A percentile compares a stretch with the other conserved stretches of the same genome.
These are phyloP conservation scores for Malurus melanocephalus DNA, from an alignment of 2,113 vertebrate genomes.

Conservation along the genomic window DNA sequence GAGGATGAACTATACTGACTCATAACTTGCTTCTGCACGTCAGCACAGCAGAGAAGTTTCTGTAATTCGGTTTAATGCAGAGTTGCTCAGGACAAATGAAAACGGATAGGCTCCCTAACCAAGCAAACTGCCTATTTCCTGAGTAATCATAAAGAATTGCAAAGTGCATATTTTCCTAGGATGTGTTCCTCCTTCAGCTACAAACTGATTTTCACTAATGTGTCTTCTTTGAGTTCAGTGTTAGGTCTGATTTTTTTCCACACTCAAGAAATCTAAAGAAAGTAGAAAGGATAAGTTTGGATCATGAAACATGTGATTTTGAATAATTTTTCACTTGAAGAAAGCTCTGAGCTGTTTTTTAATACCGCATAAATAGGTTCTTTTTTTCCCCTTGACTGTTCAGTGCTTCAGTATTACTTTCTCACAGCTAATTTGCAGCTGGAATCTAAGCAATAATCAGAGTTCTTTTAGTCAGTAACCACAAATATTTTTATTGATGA, in stretches of 20 bases:
- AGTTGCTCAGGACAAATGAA: background rate
- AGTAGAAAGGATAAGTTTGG: background rate
- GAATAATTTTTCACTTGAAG: background rate
- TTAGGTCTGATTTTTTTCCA: background rate
- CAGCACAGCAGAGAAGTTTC: background rate
- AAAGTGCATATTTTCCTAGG: background rate
- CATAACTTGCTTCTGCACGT: background rate
- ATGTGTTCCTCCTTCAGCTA: background rate
- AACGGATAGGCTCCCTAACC: background rate
- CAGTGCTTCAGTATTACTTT: background rate
- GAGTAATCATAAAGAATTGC: background rate
- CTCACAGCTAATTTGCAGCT: background rate
- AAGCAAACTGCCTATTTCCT: background rate
- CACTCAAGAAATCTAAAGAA: background rate
- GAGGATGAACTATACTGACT: background rate
- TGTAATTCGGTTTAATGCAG: background rate
- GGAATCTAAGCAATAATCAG: background rate
- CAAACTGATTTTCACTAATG: background rate
- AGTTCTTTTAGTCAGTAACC: background rate
- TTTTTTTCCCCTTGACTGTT: accelerated
- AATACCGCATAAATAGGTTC: background rate
- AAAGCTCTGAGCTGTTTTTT: background rate
- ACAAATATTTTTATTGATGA: background rate
- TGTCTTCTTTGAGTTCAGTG: background rate
- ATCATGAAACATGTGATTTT: background rate